Percentiles rank a stretch among this genome's conserved stretches.
Conservation (phyloP, 2,888 invertebrate genomes). For the Lapara coniferarum region DNA sequence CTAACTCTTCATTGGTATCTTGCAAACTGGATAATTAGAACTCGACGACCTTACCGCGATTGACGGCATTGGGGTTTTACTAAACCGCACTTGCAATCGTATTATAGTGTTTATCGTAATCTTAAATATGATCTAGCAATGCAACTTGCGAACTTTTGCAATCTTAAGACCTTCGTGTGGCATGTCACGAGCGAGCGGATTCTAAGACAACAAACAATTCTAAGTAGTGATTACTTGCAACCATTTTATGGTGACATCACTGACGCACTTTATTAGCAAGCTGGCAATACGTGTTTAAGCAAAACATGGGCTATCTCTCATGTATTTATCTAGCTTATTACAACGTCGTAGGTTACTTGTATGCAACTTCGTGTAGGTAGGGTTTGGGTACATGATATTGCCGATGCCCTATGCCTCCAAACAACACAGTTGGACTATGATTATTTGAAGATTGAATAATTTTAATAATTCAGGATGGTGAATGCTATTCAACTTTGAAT, state of each 20-base stretch:
- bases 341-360: too few species aligned
- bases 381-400: too few species aligned
- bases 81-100: constrained; percentile 26
- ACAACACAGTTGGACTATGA: too few species aligned
- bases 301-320: too few species aligned
- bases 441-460: too few species aligned
- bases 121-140: constrained; percentile 18
- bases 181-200: constrained; percentile 2
- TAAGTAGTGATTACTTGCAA: neutral
- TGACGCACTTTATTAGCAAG: neutral
- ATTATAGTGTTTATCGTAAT: constrained; percentile 11
- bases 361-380: too few species aligned
- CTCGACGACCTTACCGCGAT: constrained; percentile 2
- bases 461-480: too few species aligned
- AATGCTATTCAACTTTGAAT: too few species aligned
- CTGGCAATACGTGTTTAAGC: neutral
- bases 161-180: constrained; percentile 2
- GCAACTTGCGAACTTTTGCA: constrained; percentile 4
- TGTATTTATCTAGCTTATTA: too few species aligned
- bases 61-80: constrained; percentile 40
- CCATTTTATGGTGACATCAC: neutral
- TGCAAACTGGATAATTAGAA: neutral
- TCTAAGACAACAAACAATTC: neutral
- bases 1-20: neutral
- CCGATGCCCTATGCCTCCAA: too few species aligned